Conservation (phyloP, 2,888 invertebrate genomes). For the Dichetophora obliterata region DNA sequence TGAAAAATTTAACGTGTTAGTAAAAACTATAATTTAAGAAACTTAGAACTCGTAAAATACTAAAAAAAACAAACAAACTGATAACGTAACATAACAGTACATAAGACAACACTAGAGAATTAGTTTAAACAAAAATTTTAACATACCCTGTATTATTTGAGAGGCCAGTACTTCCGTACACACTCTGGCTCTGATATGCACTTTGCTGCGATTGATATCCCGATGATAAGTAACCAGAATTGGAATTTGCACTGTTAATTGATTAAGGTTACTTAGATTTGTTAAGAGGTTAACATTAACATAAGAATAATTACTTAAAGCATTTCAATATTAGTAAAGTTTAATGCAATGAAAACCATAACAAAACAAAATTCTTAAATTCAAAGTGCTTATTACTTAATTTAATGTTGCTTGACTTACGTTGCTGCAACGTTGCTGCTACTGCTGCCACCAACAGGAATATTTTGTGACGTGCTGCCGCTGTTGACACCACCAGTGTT, state of each 20-base stretch:
- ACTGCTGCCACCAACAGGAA: constrained; percentile 67
- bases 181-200: constrained; percentile 70
- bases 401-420: constrained; percentile 53
- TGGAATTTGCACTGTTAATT: constrained; percentile 68
- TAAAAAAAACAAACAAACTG: not conserved
- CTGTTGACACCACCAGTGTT: constrained; percentile 55
- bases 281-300: constrained; percentile 39
- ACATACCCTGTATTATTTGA: constrained; percentile 69
- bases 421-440: constrained; percentile 65
- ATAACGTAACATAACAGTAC: not conserved
- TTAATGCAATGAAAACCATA: constrained; percentile 37
- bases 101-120: not conserved
- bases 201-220: constrained; percentile 70
- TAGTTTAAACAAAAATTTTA: not conserved
- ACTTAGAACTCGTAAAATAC: not conserved
- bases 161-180: constrained; percentile 69
- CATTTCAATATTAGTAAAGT: constrained; percentile 10
- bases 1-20: not conserved
- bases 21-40: not conserved
- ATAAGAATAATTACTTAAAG: not conserved
- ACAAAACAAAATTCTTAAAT: not conserved
- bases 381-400: not conserved
- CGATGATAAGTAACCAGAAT: constrained; percentile 69
- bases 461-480: constrained; percentile 67
- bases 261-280: constrained; percentile 33